Percentiles rank a stretch among this genome's conserved stretches.
Conservation (phyloP, 2,113 vertebrate genomes). For the Arothron firmamentum region DNA sequence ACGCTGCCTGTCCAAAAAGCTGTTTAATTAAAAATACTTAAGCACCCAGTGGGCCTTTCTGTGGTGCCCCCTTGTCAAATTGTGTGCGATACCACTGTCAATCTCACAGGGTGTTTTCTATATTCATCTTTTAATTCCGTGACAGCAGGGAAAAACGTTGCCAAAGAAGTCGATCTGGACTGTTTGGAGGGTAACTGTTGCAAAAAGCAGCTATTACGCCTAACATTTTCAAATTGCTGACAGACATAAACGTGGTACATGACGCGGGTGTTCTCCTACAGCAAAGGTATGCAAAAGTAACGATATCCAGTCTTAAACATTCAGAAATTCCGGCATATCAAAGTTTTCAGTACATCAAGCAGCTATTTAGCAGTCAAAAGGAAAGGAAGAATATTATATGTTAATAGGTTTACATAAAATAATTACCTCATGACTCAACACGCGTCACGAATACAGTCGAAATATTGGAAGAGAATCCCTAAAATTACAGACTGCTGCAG, state of each 20-base stretch:
- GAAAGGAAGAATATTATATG: slow-evolving; percentile 11
- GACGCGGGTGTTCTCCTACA: not conserved
- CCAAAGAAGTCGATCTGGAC: slow-evolving; percentile 25
- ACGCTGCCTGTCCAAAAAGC: slow-evolving; percentile 47
- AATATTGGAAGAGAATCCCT: slow-evolving; percentile 26
- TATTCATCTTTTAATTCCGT: slow-evolving; percentile 60
- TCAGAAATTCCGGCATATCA: not conserved
- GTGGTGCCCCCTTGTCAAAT: slow-evolving; percentile 67
- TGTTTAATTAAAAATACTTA: slow-evolving; percentile 80
- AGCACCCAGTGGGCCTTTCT: slow-evolving; percentile 60
- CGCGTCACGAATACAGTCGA: not conserved
- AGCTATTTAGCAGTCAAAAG: no score
- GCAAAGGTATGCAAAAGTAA: not conserved
- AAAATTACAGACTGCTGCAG: slow-evolving; percentile 39
- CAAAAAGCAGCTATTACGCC: rapidly evolving
- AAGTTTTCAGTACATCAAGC: not conserved
- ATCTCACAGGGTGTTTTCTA: slow-evolving; percentile 60
- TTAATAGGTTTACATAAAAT: slow-evolving; percentile 28
- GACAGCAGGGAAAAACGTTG: slow-evolving; percentile 44
- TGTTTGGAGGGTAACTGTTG: not conserved
- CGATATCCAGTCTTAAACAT: not conserved
- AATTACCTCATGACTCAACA: not conserved
- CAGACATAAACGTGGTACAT: slow-evolving; percentile 1
- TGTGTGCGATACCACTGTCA: slow-evolving; percentile 68
- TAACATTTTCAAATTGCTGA: not conserved